A percentile compares a stretch with the other conserved stretches of the same genome.
Evolutionary conservation across 2,113 vertebrate genomes (phyloP).

Genomic region (Crotalus tigris): DNA sequence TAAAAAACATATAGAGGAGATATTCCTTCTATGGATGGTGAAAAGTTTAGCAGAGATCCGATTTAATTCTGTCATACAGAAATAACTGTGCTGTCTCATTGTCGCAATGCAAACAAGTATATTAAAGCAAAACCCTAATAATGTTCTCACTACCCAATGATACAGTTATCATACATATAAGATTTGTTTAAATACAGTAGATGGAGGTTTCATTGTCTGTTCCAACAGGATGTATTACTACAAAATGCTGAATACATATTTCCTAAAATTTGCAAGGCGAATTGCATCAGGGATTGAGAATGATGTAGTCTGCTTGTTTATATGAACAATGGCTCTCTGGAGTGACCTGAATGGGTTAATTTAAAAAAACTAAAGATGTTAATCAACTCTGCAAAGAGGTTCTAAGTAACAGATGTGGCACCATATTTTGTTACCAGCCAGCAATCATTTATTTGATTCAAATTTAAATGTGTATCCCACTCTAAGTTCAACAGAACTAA

Average conservation of each 20-base stretch:
- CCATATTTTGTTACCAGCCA: neutral
- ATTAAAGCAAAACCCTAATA: neutral
- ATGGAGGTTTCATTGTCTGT: neutral
- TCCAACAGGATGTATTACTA: neutral
- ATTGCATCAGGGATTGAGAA: neutral
- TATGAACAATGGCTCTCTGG: neutral
- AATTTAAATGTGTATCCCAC: neutral
- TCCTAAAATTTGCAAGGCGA: neutral
- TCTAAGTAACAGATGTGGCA: neutral
- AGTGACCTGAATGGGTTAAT: neutral
- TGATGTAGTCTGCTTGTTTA: neutral
- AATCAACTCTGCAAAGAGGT: neutral
- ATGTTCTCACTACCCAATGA: neutral
- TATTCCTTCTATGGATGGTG: neutral
- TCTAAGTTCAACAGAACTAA: neutral
- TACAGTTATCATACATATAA: neutral
- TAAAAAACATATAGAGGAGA: neutral
- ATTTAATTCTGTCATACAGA: neutral
- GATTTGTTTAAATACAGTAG: neutral
- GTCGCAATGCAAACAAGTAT: neutral
- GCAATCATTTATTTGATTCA: neutral
- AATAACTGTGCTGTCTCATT: neutral
- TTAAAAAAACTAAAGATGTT: neutral
- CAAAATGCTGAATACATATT: neutral
- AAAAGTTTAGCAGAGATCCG: neutral